Base-by-base conservation (phyloP, 2,797 vertebrate species). In the Kryptopterus vitreolus region DNA sequence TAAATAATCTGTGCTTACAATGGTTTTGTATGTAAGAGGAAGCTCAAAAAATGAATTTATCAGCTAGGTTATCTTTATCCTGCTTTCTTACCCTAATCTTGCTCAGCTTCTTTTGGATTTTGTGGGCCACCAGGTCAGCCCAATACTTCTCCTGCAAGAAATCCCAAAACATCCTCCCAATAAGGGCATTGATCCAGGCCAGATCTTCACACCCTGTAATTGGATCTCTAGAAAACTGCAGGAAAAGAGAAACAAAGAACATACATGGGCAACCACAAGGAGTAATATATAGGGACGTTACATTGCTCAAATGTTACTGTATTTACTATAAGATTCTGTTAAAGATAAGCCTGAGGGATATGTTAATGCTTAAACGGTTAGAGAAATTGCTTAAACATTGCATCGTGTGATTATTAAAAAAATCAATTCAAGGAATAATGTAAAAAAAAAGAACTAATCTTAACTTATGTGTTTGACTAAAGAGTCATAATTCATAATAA, bases 101-200 rank as follows among this genome's bases (percentile, higher is more conserved):
- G 86, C 92, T 93, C 73, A 96, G 78, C 82, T 96, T 97, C 90
- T 95, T 96, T 88, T 97, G 96, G 86, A 97, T 94, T 91, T 96
- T 96, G 86, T 89, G 91, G 12, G 94, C 93, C 86, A 97, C 95
- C 85, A 92, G 93, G 86, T 96, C 92, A 0, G 91, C 93, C 96
- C 95, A 96, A 90, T 95, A 96, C 38, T 86, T 94, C 84, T 96
- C 95, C 31, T 86, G 83, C 4, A 97, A 93, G 85, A 96, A 95
- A 89, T 96, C 95, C 95, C 95, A 97, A 88, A 96, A 96, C 85
- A 96, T 90, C 58, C 95, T 90, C 0, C 95, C 95, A 82, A 95
- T 91, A 79, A 95, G 82, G 0, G 94, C 94, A 0, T 96, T 96
- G 83, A 95, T 89, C 95, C 95, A 96, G 53, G 86, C 76, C 38